phyloP scores from a whole-genome alignment of 2,113 vertebrate genomes.

The Psophia crepitans region DNA sequence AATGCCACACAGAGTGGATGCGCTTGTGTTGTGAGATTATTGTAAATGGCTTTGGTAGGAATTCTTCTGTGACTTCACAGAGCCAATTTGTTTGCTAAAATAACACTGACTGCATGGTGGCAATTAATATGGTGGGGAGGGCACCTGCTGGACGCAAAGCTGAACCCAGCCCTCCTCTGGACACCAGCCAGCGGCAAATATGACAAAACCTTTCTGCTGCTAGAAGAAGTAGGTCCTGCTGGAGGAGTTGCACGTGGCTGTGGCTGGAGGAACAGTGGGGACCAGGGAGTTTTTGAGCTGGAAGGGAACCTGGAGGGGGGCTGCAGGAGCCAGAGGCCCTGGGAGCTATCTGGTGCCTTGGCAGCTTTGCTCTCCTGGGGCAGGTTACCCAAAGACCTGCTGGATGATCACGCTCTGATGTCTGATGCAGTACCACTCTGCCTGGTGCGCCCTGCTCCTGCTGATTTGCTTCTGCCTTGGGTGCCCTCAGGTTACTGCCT shows the following conservation, averaged over 20 bases:
- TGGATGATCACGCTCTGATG: not conserved
- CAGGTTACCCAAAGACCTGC: not conserved
- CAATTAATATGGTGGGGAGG: not conserved
- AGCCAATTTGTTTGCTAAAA: not conserved
- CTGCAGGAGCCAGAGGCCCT: not conserved
- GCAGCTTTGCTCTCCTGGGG: not conserved
- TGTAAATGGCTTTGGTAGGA: not conserved
- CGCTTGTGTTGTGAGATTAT: not conserved
- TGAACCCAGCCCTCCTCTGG: not conserved
- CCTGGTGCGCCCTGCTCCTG: accelerated
- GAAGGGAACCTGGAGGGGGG: not conserved
- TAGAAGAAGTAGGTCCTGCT: not conserved
- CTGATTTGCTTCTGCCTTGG: not conserved
- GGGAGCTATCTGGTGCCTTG: not conserved
- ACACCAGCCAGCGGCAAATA: not conserved
- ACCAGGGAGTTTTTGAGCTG: not conserved
- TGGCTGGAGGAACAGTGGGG: not conserved
- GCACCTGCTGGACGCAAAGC: not conserved
- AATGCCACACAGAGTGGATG: accelerated
- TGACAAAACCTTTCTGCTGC: not conserved
- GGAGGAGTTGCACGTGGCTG: not conserved
- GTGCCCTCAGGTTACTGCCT: not conserved
- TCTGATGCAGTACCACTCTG: not conserved
- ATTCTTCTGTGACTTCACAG: not conserved
- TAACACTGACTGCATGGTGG: not conserved